Percentiles rank a stretch among this genome's conserved stretches.
These are phyloP conservation scores for Ptychodera flava DNA, from an alignment of 35 echinoderm and acorn worm species.

Conservation along the genomic window DNA sequence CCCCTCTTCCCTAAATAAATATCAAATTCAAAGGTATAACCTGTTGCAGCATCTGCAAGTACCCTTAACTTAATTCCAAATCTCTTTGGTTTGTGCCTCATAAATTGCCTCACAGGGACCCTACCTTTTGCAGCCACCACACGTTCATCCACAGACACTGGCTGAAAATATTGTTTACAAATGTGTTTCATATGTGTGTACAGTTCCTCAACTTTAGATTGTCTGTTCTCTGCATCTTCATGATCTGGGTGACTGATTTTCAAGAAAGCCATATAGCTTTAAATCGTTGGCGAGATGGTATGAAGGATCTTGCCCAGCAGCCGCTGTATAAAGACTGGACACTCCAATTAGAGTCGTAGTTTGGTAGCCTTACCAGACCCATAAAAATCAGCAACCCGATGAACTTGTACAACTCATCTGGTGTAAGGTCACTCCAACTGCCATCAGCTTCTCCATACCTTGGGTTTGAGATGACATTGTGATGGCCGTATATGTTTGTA, in stretches of 20 bases:
- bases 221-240: background rate
- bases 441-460: background rate
- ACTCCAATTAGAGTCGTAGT: background rate
- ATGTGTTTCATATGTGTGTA: background rate
- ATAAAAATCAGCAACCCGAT: background rate
- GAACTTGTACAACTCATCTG: background rate
- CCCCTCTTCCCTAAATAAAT: conserved; percentile 4
- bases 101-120: conserved; percentile 11
- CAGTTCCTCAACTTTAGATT: background rate
- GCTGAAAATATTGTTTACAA: background rate
- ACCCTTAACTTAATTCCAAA: conserved; percentile 35
- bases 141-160: conserved; percentile 31
- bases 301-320: background rate
- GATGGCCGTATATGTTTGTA: background rate
- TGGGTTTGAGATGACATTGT: background rate
- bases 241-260: background rate
- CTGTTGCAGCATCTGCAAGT: conserved; percentile 15
- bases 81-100: conserved; percentile 30
- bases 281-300: background rate
- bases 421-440: background rate
- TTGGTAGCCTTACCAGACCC: no score
- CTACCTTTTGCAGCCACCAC: conserved; percentile 28
- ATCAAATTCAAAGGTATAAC: conserved; percentile 39
- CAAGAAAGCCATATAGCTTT: conserved; percentile 9
- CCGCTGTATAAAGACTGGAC: background rate